Evolutionary conservation across 2,888 invertebrate genomes (phyloP).

Genomic region (Ctenicera cuprea): DNA sequence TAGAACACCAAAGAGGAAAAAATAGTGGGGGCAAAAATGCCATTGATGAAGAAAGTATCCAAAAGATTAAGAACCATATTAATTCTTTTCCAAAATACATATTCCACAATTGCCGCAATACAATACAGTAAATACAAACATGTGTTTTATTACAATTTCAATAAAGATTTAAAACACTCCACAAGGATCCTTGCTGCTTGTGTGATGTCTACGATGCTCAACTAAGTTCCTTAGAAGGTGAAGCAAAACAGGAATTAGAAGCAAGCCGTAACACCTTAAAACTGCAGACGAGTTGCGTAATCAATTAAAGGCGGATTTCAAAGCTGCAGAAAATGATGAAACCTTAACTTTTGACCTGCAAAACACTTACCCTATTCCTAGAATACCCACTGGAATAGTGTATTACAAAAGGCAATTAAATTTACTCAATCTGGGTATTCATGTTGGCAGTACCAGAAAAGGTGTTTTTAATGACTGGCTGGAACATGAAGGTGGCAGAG

Average conservation of each 20-base stretch:
- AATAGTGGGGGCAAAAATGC: slow-evolving; percentile 10
- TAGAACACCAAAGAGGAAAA: slow-evolving; percentile 8
- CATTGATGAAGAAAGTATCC: slow-evolving; percentile 15
- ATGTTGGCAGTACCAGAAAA: slow-evolving; percentile 53
- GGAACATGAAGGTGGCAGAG: slow-evolving; percentile 58
- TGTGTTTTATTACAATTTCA: slow-evolving; percentile 15
- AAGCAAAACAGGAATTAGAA: slow-evolving; percentile 24
- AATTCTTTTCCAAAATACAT: slow-evolving; percentile 3
- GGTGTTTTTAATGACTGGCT: slow-evolving; percentile 58
- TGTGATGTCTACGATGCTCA: slow-evolving; percentile 7
- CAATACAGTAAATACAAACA: slow-evolving; percentile 11
- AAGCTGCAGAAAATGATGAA: slow-evolving; percentile 2
- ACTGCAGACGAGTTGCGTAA: slow-evolving; percentile 9
- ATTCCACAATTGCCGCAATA: slow-evolving; percentile 19
- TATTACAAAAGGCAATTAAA: slow-evolving; percentile 59
- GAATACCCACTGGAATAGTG: slow-evolving; percentile 56
- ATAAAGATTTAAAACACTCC: slow-evolving; percentile 16
- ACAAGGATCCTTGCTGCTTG: slow-evolving; percentile 9
- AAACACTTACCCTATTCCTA: slow-evolving; percentile 56
- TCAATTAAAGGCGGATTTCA: not conserved
- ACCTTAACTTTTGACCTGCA: slow-evolving; percentile 15
- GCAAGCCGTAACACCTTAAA: slow-evolving; percentile 8
- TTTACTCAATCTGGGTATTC: slow-evolving; percentile 57
- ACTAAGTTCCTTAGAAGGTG: slow-evolving; percentile 2
- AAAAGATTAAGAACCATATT: slow-evolving; percentile 11